Percentiles rank a stretch among this genome's conserved stretches.
phyloP scores from a whole-genome alignment of 1,140 invertebrate genomes.

The Platyscapa corneri region DNA sequence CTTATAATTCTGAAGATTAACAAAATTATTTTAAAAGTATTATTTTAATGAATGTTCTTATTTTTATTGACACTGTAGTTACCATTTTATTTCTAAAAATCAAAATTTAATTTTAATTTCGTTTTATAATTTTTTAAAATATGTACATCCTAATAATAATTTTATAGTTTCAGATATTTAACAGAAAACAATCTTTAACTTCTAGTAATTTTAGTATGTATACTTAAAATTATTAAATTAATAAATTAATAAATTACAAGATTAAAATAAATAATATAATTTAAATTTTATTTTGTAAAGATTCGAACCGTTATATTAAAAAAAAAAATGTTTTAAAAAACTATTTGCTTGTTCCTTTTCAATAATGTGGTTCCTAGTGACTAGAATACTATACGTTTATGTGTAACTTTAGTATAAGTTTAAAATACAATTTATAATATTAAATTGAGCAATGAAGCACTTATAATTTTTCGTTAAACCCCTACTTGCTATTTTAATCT shows the following conservation, averaged over 20 bases:
- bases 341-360: background rate
- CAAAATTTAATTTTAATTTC: too few relatives aligned
- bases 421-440: background rate
- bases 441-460: background rate
- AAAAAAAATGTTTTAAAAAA: background rate
- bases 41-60: too few relatives aligned
- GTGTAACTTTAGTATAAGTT: conserved; percentile 6
- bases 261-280: background rate
- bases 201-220: too few relatives aligned
- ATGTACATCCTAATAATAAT: too few relatives aligned
- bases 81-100: too few relatives aligned
- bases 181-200: too few relatives aligned
- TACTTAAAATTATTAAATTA: background rate
- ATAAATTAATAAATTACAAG: background rate
- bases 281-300: background rate
- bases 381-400: background rate
- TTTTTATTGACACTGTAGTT: too few relatives aligned
- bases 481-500: background rate
- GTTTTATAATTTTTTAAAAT: too few relatives aligned
- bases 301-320: background rate
- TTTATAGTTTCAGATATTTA: too few relatives aligned
- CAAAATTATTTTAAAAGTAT: background rate
- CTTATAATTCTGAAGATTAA: background rate
- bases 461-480: background rate
- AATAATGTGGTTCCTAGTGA: background rate